Base-by-base conservation (phyloP, 2,113 vertebrate genomes). In the Lepus americanus region DNA sequence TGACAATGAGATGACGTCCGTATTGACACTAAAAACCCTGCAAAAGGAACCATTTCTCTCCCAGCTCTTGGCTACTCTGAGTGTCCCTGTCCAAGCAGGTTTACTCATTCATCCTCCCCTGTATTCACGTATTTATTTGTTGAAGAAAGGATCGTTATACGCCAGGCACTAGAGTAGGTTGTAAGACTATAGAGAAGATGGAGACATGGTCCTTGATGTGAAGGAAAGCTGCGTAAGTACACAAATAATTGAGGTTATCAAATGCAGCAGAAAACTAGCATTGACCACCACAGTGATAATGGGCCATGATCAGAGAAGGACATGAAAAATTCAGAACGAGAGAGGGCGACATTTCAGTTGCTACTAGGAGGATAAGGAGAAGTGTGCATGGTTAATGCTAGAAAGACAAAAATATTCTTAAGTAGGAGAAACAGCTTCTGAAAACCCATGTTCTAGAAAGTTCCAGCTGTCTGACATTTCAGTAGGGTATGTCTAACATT, bases 381-480 rank as follows among this genome's bases (percentile, higher is more conserved):
- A 77, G 9, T 82, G 33, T 36, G 19, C 2, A 3, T 36, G 55
- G 69, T 78, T 92, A 89, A 20, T 59, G 67, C 81, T 39, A 44
- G 31, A 33, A 59, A 92, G 82, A 33, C 55, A 85, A 76, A 79
- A 87, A 55, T 69, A 69, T 63, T 44, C 49, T 8, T 27, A 59
- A 66, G 29, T 4, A 72, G 82, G 64, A 87, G 76, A 70, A 93
- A 87, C 25, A 25, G 13, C 14, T 64, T 66, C 79, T 49, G 69
- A 89, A 93, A 95, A 29, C 5, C 20, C 9, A 27, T 67, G 74
- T 53, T 89, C 51, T 72, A 44, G 87, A 95, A 87, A 87, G 36
- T 72, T 80, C 89, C 87, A 77, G 78, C 67, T 70, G 61, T 86
- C 67, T 77, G 78, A 69, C 55, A 72, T 89, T 89, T 72, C 53